A percentile compares a stretch with the other conserved stretches of the same genome.
Evolutionary conservation across 1,140 invertebrate genomes (phyloP).

Genomic region (Dendrolimus punctatus): DNA sequence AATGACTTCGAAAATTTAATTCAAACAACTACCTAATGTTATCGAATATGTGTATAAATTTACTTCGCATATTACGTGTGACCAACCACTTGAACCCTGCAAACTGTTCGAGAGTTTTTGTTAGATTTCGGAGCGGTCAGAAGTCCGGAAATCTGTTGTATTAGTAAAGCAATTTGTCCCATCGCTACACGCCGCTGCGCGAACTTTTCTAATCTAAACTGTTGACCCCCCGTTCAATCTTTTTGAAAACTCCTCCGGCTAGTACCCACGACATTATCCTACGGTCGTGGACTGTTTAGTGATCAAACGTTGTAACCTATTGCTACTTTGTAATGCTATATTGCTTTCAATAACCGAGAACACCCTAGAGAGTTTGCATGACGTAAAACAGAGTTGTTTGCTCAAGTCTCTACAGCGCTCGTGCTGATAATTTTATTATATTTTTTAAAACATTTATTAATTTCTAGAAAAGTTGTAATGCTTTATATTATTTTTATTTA

Average conservation of each 20-base stretch:
- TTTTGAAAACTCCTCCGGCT: constrained; percentile 39
- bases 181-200: constrained; percentile 21
- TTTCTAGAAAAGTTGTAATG: no score
- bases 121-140: constrained; percentile 29
- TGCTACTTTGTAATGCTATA: no score
- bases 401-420: no score
- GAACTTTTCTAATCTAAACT: constrained; percentile 70
- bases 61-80: neutral
- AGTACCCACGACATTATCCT: constrained; percentile 3
- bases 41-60: neutral
- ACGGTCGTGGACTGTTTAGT: neutral
- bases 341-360: no score
- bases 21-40: constrained; percentile 6
- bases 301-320: no score
- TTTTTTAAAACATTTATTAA: no score
- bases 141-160: constrained; percentile 58
- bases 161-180: constrained; percentile 64
- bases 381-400: no score
- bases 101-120: constrained; percentile 30
- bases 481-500: no score
- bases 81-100: neutral
- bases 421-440: no score
- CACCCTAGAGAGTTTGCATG: no score
- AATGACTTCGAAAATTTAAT: no score
- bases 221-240: constrained; percentile 51